Percentiles rank a stretch among this genome's conserved stretches.
phyloP scores from a whole-genome alignment of 35 echinoderm and acorn worm genomes.

The Lytechinus variegatus region DNA sequence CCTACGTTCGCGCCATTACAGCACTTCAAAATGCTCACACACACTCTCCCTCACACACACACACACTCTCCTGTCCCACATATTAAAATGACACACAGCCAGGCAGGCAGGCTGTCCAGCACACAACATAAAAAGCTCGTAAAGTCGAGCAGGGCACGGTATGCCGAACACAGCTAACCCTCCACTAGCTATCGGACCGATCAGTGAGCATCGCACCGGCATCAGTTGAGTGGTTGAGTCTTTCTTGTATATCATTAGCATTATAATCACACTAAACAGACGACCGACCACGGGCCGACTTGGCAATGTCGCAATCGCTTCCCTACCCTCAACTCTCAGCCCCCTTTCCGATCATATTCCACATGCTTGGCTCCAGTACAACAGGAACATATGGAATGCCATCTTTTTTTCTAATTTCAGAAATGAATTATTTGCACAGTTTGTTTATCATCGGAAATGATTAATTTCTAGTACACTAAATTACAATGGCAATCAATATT shows the following conservation, averaged over 20 bases:
- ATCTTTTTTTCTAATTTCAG: not conserved
- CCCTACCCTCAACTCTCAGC: not conserved
- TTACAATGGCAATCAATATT: not conserved
- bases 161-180: not conserved
- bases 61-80: not conserved
- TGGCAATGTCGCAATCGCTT: not conserved
- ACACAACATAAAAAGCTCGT: not conserved
- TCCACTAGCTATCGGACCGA: not conserved
- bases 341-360: not conserved
- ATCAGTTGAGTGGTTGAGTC: not conserved
- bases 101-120: not conserved
- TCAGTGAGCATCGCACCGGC: not conserved
- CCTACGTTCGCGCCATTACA: not conserved
- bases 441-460: not conserved
- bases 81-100: not conserved
- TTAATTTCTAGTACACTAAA: not conserved
- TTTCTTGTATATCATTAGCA: slow-evolving; percentile 40
- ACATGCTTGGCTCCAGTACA: not conserved
- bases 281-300: not conserved
- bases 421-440: not conserved
- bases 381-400: slow-evolving; percentile 10
- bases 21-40: not conserved
- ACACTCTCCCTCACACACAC: not conserved
- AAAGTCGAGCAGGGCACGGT: not conserved
- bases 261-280: slow-evolving; percentile 22